Conservation (phyloP, 1,140 invertebrate genomes). For the Latrodectus geometricus region DNA sequence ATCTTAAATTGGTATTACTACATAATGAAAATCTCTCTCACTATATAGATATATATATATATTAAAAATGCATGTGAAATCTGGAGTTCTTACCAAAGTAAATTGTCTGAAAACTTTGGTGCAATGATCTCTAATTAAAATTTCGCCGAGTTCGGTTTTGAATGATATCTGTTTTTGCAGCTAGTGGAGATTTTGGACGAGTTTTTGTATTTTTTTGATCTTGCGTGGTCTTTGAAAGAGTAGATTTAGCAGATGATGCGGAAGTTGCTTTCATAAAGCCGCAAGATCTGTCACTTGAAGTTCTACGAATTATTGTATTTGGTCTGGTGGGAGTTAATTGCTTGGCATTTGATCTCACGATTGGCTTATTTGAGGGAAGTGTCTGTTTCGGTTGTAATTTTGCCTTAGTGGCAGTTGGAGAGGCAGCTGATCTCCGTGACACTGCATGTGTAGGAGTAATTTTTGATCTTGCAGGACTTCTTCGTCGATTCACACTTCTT, state of each 20-base stretch:
- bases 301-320: slow-evolving; percentile 18
- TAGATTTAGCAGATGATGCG: slow-evolving; percentile 54
- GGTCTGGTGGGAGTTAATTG: not conserved
- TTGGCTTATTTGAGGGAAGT: slow-evolving; percentile 8
- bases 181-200: not conserved
- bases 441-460: not conserved
- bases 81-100: no score
- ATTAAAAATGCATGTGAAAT: no score
- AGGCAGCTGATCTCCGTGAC: not conserved
- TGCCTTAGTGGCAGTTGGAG: slow-evolving; percentile 3
- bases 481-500: slow-evolving; percentile 27
- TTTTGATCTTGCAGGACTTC: slow-evolving; percentile 12
- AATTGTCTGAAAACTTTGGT: no score
- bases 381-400: not conserved
- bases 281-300: slow-evolving; percentile 50
- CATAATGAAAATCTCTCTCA: no score
- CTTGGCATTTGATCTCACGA: slow-evolving; percentile 31
- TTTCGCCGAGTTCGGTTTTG: not conserved
- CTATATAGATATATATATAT: no score
- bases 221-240: slow-evolving; percentile 1
- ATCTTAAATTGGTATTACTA: no score
- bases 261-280: slow-evolving; percentile 62
- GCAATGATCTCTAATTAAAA: no score
- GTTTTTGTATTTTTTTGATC: not conserved
- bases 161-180: not conserved